Conservation (phyloP, 2,888 invertebrate species). For the Sclerodermus sp. region DNA sequence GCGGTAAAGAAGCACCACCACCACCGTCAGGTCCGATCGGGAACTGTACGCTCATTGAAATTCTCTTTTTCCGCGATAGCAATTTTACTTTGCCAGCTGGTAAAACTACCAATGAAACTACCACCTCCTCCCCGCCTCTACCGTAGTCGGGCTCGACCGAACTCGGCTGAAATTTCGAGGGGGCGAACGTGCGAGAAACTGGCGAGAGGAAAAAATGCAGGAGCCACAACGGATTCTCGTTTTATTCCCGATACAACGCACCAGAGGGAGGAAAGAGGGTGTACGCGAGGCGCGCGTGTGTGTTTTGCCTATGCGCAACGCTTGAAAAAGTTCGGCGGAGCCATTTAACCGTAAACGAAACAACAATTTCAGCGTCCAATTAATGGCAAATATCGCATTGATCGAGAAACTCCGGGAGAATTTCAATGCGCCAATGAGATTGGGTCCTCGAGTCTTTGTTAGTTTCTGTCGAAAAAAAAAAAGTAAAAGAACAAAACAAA, state of each 20-base stretch:
- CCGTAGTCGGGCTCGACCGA: conserved; percentile 9
- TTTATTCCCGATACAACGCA: not conserved
- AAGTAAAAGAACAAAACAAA: no score
- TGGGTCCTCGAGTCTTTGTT: no score
- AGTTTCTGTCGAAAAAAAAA: not conserved
- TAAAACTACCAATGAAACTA: conserved; percentile 16
- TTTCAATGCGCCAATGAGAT: no score
- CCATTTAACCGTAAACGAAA: conserved; percentile 38
- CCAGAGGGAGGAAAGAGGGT: no score
- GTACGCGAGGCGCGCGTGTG: no score
- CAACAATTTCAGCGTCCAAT: conserved; percentile 40
- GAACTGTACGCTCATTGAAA: not conserved
- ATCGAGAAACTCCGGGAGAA: no score
- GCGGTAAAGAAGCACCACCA: no score
- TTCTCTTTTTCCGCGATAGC: conserved; percentile 6
- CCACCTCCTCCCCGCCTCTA: no score
- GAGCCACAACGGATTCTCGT: conserved; percentile 1
- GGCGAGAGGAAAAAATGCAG: conserved; percentile 12
- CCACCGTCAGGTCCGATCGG: no score
- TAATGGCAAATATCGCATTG: conserved; percentile 28
- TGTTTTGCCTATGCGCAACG: no score
- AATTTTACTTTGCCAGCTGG: no score
- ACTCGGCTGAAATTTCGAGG: conserved; percentile 24
- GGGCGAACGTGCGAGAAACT: conserved; percentile 8
- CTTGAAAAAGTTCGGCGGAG: conserved; percentile 19